These are phyloP conservation scores for Heliconius melpomene DNA, from an alignment of 1,140 invertebrate genomes.

Conservation along the genomic window DNA sequence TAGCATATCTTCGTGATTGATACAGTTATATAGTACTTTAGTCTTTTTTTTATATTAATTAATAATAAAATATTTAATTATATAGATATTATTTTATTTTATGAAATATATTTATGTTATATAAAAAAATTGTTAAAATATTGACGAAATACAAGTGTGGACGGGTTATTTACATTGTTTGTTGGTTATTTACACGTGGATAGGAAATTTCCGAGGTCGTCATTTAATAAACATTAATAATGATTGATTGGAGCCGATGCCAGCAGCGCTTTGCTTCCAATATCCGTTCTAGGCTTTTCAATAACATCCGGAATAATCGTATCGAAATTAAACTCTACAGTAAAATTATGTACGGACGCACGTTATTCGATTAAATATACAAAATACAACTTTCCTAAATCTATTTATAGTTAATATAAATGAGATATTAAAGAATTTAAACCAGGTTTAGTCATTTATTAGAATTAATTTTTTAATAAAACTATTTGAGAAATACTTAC, in stretches of 20 bases:
- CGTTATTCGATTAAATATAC: not conserved
- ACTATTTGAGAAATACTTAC: too few species aligned
- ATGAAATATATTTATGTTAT: not conserved
- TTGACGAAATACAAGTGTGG: not conserved
- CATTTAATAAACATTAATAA: slow-evolving; percentile 30
- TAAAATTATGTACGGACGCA: not conserved
- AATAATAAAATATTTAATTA: not conserved
- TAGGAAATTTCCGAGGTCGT: slow-evolving; percentile 15
- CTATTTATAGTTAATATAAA: too few species aligned
- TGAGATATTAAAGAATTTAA: too few species aligned
- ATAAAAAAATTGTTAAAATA: not conserved
- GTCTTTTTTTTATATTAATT: not conserved
- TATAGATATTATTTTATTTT: not conserved
- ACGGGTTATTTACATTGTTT: not conserved
- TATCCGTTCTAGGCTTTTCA: slow-evolving; percentile 27
- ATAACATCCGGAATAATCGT: slow-evolving; percentile 24
- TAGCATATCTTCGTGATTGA: not conserved
- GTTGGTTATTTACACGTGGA: not conserved
- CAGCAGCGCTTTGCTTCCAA: slow-evolving; percentile 19
- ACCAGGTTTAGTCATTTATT: too few species aligned
- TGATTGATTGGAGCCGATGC: slow-evolving; percentile 29
- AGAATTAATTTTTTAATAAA: too few species aligned
- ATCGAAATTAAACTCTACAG: slow-evolving; percentile 7
- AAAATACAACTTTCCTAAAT: too few species aligned
- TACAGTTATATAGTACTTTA: not conserved